phyloP scores from a whole-genome alignment of 2,888 invertebrate genomes.

The Agriotes lineatus region DNA sequence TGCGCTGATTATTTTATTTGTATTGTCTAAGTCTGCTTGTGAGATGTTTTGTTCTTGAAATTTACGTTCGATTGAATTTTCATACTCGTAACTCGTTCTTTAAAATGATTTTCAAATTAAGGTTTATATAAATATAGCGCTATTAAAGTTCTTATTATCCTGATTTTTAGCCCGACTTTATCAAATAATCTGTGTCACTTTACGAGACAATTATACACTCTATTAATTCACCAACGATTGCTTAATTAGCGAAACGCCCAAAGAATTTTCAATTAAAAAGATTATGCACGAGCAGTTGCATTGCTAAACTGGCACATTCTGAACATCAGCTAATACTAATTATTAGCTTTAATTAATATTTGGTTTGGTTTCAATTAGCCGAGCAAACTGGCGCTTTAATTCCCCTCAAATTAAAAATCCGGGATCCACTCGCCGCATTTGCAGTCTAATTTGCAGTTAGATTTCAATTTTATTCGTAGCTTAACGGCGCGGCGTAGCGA shows the following conservation, averaged over 20 bases:
- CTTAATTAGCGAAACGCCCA: background rate
- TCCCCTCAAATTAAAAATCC: constrained; percentile 21
- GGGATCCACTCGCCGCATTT: constrained; percentile 5
- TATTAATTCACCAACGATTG: background rate
- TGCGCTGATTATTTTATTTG: no score
- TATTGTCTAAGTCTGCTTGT: no score
- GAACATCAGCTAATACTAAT: constrained; percentile 19
- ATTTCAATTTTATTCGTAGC: constrained; percentile 11
- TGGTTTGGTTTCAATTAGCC: constrained; percentile 27
- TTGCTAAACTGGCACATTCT: constrained; percentile 15
- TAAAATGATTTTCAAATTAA: no score
- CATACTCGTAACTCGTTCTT: no score
- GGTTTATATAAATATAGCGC: no score
- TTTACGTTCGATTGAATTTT: no score
- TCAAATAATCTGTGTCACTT: constrained; percentile 1
- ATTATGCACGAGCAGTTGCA: constrained; percentile 20
- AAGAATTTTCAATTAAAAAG: constrained; percentile 11
- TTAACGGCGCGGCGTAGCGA: background rate
- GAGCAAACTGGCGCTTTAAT: constrained; percentile 30
- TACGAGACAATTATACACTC: background rate
- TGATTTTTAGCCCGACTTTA: no score
- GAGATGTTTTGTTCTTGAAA: no score
- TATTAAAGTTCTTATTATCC: no score
- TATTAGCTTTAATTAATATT: constrained; percentile 31
- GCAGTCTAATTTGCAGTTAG: constrained; percentile 23